phyloP scores from a whole-genome alignment of 2,797 vertebrate species.

The Apogon talboti region DNA sequence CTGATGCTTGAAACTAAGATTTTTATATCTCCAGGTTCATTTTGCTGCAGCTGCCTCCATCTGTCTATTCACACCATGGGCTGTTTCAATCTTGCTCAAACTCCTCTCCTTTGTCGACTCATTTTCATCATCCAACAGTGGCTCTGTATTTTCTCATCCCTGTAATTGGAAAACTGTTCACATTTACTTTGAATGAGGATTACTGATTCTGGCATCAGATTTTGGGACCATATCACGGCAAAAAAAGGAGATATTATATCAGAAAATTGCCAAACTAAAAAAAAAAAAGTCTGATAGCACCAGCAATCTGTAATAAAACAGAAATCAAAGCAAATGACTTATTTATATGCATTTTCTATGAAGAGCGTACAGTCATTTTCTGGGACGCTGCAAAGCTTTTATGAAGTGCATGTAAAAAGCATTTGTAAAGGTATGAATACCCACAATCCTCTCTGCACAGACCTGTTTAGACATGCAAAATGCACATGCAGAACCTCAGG shows the following conservation, averaged over 20 bases:
- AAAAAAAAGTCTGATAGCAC: not conserved
- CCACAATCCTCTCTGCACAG: conserved; percentile 25
- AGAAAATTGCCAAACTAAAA: conserved; percentile 39
- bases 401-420: not conserved
- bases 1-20: not conserved
- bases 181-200: conserved; percentile 42
- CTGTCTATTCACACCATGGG: conserved; percentile 3
- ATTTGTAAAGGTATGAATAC: conserved; percentile 19
- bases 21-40: conserved; percentile 28
- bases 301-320: conserved; percentile 3
- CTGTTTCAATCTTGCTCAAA: conserved; percentile 23
- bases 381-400: conserved; percentile 1
- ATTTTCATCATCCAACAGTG: conserved; percentile 40
- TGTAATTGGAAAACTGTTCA: conserved; percentile 55
- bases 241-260: conserved; percentile 10
- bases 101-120: conserved; percentile 27
- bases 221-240: conserved; percentile 22
- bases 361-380: not conserved
- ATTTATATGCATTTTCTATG: conserved; percentile 9
- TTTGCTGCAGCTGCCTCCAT: conserved; percentile 12
- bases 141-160: conserved; percentile 34
- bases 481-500: conserved; percentile 30
- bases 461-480: conserved; percentile 43
- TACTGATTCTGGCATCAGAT: conserved; percentile 34
- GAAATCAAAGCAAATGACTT: conserved; percentile 4